Percentiles rank a stretch among this genome's conserved stretches.
Conservation (phyloP, 2,797 vertebrate species). For the Enteromius fasciolatus region DNA sequence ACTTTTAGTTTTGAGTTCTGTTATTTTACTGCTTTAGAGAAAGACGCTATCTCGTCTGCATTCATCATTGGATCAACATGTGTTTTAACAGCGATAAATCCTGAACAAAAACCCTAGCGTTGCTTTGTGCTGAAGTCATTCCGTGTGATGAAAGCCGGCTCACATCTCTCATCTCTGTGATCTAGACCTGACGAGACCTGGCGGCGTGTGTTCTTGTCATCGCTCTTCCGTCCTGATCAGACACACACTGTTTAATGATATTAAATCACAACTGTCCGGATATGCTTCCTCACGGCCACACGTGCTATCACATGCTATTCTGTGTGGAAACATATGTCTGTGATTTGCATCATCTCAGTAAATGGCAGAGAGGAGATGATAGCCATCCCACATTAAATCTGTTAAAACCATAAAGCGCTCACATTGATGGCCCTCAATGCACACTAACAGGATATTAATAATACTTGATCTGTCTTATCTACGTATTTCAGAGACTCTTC, state of each 20-base stretch:
- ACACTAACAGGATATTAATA: constrained; percentile 53
- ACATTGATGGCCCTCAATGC: constrained; percentile 17
- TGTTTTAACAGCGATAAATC: constrained; percentile 16
- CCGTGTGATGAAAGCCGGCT: constrained; percentile 14
- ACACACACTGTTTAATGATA: constrained; percentile 33
- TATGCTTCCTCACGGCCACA: constrained; percentile 29
- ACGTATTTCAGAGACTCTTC: constrained; percentile 20
- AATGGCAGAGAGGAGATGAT: constrained; percentile 21
- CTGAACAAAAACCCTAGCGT: neutral
- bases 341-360: constrained; percentile 19
- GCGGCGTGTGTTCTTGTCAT: constrained; percentile 22
- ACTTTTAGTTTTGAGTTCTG: neutral
- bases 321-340: constrained; percentile 24
- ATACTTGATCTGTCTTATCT: constrained; percentile 36
- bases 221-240: constrained; percentile 25
- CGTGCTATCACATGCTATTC: constrained; percentile 5
- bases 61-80: neutral
- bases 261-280: constrained; percentile 36
- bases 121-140: constrained; percentile 5
- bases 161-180: neutral
- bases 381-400: constrained; percentile 32
- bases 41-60: neutral
- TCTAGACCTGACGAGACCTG: constrained; percentile 33
- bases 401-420: constrained; percentile 18
- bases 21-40: neutral